These are phyloP conservation scores for Andrena fulva DNA, from an alignment of 2,888 invertebrate species.

Conservation along the genomic window DNA sequence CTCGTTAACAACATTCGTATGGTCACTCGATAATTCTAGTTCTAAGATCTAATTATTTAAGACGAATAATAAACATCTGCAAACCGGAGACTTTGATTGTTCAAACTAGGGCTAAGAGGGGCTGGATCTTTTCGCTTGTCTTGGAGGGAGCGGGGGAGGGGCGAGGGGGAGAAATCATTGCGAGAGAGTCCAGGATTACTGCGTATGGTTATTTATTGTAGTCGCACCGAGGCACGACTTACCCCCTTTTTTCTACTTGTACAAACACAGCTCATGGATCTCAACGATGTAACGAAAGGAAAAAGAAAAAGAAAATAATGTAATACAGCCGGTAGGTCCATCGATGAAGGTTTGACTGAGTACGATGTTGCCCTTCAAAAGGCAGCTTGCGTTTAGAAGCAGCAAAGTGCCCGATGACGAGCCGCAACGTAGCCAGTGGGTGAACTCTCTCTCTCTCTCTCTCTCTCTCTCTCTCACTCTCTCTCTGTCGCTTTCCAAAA, in stretches of 20 bases:
- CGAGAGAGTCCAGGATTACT: conserved; percentile 1
- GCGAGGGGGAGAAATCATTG: conserved; percentile 2
- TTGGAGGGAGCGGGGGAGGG: neutral
- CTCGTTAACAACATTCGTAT: conserved; percentile 32
- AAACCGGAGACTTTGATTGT: conserved; percentile 24
- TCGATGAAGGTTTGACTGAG: conserved; percentile 50
- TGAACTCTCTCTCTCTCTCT: neutral
- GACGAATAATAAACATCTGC: conserved; percentile 48
- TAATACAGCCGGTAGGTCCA: conserved; percentile 14
- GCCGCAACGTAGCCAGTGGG: conserved; percentile 83
- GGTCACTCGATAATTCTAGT: conserved; percentile 40
- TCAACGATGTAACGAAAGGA: neutral
- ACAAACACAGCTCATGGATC: conserved; percentile 17
- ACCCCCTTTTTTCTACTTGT: conserved; percentile 8
- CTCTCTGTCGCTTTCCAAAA: neutral
- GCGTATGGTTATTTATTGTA: conserved; percentile 36
- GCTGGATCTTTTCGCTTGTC: neutral
- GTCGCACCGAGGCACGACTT: conserved; percentile 8
- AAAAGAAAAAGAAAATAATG: neutral
- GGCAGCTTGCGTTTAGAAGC: conserved; percentile 85
- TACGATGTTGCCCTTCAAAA: conserved; percentile 85
- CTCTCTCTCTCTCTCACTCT: too few relatives aligned
- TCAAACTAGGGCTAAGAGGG: neutral
- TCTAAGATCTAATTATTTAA: conserved; percentile 58
- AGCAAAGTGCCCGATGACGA: conserved; percentile 86